Percentiles rank a stretch among this genome's conserved stretches.
Conservation (phyloP, 2,113 vertebrate genomes). For the Acanthochromis polyacanthus region DNA sequence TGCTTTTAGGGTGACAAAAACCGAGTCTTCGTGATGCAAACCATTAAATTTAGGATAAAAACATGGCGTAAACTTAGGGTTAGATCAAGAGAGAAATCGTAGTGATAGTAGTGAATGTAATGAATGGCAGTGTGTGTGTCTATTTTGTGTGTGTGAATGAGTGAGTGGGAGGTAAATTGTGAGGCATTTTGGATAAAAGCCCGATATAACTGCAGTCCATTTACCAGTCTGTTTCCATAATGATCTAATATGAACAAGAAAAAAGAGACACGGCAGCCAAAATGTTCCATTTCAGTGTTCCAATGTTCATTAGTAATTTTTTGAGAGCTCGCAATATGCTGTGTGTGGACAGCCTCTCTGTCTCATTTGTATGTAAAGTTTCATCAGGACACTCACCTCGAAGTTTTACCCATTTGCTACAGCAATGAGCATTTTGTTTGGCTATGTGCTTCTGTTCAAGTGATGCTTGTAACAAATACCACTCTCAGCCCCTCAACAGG, state of each 20-base stretch:
- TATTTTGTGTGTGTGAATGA: constrained; percentile 1
- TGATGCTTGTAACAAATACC: neutral
- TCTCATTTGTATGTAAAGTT: constrained; percentile 27
- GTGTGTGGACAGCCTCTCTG: neutral
- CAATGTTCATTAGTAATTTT: neutral
- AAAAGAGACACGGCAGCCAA: neutral
- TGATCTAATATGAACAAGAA: constrained; percentile 7
- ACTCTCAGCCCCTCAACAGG: neutral
- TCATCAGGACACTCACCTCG: neutral
- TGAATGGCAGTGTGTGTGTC: neutral
- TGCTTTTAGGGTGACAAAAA: neutral
- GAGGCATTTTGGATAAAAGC: constrained; percentile 29
- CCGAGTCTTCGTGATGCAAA: too few species aligned
- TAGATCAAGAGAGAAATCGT: neutral
- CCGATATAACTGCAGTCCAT: constrained; percentile 17
- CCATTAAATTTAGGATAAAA: too few species aligned
- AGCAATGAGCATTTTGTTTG: neutral
- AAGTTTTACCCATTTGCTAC: neutral
- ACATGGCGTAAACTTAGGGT: neutral
- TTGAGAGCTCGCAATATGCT: constrained; percentile 7
- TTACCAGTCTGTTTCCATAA: constrained; percentile 33
- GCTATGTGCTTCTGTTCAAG: neutral
- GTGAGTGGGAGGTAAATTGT: constrained; percentile 32
- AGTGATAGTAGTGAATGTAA: constrained; percentile 1
- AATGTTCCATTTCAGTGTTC: constrained; percentile 4